Base-by-base conservation (phyloP, 2,888 invertebrate species). In the Aleiodes leptofemur region DNA sequence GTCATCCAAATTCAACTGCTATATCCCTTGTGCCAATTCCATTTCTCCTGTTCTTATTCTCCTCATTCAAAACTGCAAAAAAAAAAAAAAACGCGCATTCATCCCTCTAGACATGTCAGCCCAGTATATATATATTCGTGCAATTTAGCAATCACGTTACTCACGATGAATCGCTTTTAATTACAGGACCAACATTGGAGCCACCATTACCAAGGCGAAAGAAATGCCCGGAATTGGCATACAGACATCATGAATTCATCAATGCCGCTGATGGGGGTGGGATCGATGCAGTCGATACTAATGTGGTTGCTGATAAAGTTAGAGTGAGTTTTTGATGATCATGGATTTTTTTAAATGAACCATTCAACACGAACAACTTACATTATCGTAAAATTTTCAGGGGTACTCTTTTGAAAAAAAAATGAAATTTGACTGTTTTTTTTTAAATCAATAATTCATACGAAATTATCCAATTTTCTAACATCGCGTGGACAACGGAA, bases 161-260 rank as follows among this genome's bases (percentile, higher is more conserved):
- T 64, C 38, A 51, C 53, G 57, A 57, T 55, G 34, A 77, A 76
- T 77, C 68, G 73, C 72, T 80, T 83, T 80, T 77, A 76, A 78
- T 88, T 88, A 71, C 87, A 89, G 89, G 89, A 78, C 86, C 92
- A 81, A 92, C 92, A 75, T 93, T 95, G 91, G 96, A 96, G 90
- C 96, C 96, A 83, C 95, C 95, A 79, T 92, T 96, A 91, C 96
- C 96, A 81, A 93, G 96, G 82, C 93, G 96, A 89, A 96, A 96
- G 93, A 96, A 96, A 91, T 96, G 96, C 90, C 96, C 96, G 66
- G 96, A 96, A 84, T 92, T 96, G 87, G 96, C 96, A 85, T 96
- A 96, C 92, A 94, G 94, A 90, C 94, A 95, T 87, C 95, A 96
- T 91, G 96, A 96, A 90, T 93, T 96, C 86, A 93, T 96, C 83